phyloP scores from a whole-genome alignment of 2,113 vertebrate genomes.

The Peromyscus californicus region DNA sequence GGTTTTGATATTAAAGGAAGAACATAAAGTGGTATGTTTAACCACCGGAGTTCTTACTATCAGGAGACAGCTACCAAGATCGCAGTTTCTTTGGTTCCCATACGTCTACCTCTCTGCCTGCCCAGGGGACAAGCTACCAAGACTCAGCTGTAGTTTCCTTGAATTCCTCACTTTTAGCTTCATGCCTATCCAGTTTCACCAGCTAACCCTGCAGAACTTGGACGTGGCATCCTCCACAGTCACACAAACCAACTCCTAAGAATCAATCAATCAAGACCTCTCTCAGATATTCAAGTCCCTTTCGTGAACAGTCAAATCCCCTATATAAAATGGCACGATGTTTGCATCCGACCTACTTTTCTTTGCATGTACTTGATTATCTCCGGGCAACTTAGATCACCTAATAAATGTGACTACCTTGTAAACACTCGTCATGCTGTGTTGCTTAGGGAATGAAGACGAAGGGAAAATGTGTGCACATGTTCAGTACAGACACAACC shows the following conservation, averaged over 20 bases:
- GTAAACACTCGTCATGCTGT: neutral
- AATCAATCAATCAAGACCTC: neutral
- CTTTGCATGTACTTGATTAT: neutral
- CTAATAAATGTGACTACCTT: neutral
- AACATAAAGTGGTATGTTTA: too few species aligned
- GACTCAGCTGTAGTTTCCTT: neutral
- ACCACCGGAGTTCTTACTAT: neutral
- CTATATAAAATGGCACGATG: neutral
- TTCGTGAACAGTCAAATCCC: neutral
- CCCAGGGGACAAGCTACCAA: neutral
- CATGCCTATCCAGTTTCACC: neutral
- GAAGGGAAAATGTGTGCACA: neutral
- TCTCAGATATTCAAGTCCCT: neutral
- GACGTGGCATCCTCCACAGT: neutral
- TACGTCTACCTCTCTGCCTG: neutral
- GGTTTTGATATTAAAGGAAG: neutral
- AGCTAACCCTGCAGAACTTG: neutral
- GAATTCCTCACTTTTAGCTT: neutral
- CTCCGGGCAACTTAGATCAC: neutral
- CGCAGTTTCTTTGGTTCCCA: neutral
- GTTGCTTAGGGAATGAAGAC: neutral
- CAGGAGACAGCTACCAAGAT: neutral
- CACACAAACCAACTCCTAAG: neutral
- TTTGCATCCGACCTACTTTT: neutral
- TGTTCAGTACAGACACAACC: neutral